Base-by-base conservation (phyloP, 2,113 vertebrate species). In the Labeo catla region DNA sequence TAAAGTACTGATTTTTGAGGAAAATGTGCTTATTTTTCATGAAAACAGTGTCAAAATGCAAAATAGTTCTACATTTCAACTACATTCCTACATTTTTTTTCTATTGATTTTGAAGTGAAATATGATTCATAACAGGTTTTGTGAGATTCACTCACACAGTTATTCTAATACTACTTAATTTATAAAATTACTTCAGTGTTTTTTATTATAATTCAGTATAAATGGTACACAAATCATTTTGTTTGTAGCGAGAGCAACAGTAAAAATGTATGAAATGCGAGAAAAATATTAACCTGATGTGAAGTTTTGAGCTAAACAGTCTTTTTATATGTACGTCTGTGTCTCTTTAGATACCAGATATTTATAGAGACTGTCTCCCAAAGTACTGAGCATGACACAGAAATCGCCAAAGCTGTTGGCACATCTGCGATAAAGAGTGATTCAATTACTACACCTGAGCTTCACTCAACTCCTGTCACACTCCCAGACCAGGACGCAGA, bases 341-440 rank as follows among this genome's bases (percentile, higher is more conserved):
- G 36, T 28, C 28, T 6, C 85, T 74, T 73, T 21, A 97, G 96
- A 89, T 96, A 96, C 88, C 94, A 96, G 12, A 93, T 96, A 85
- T 96, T 95, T 92, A 96, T 96, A 95, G 66, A 50, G 10, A 68
- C 28, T 6, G 49, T 76, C 19, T 77, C 78, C 36, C n/a, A 52
- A 83, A 49, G 23, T 49, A 10, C 49, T 10, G 73, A 86, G 34
- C 43, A 54, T 74, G 74, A 83, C 16, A 76, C 16, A 52, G 47
- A 63, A 23, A 78, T 68, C 34, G 11, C 43, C 47, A 80, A 45
- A 23, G 28, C 59, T 50, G 12, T 8, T 78, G 50, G 28, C 76
- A 52, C 43, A 50, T 66, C 39, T 72, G 36, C 34, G 8, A 21
- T n/a, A 65, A 76, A 65, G 6, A 12, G 47, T 39, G n/a, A 70